Base-by-base conservation (phyloP, 2,113 vertebrate species). In the Stigmatopora nigra region DNA sequence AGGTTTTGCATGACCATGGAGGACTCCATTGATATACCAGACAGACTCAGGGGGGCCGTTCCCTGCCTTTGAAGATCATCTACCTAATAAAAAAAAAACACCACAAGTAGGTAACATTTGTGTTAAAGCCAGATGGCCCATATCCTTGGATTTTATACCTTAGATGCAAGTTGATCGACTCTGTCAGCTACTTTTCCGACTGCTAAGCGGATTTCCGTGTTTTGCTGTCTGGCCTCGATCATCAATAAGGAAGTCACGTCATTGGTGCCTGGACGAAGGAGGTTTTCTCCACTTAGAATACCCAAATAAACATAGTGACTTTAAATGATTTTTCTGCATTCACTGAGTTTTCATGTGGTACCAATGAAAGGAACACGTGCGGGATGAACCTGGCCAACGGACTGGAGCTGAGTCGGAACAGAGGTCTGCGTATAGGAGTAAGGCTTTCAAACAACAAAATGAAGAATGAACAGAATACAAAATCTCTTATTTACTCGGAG, bases 141-240 rank as follows among this genome's bases (percentile, higher is more conserved):
- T n/a, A 1, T 9, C 3, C 1, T 48, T 0, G 19, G 0, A 3
- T 7, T 20, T 8, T n/a, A 56, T 72, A 98, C 96, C 94, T 96
- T 96, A 31, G 92, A 89, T 75, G 91, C 73, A 72, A 99, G 87
- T 36, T 92, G 92, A 83, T 98, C 97, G 79, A 99, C 91, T 91
- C 97, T 99, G 84, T 99, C 97, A 1, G 89, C 89, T 0, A 97
- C 93, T 90, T 97, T 99, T 76, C 92, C 89, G 0, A 99, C 89
- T 0, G 93, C 89, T 84, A 98, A 77, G 7, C 95, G 88, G 82
- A 99, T 93, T 80, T 99, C 97, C 0, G 96, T 97, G 87, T 93
- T 98, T 67, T 98, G 94, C 53, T 99, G 97, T n/a, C 96, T 90
- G 19, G 94, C 92, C 72, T 99, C 97, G 0, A 94, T 94, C 93